Evolutionary conservation across 1,140 invertebrate genomes (phyloP), one percentile per base, ranked within the genome.

Genomic region (Aphelenchoides besseyi): DNA sequence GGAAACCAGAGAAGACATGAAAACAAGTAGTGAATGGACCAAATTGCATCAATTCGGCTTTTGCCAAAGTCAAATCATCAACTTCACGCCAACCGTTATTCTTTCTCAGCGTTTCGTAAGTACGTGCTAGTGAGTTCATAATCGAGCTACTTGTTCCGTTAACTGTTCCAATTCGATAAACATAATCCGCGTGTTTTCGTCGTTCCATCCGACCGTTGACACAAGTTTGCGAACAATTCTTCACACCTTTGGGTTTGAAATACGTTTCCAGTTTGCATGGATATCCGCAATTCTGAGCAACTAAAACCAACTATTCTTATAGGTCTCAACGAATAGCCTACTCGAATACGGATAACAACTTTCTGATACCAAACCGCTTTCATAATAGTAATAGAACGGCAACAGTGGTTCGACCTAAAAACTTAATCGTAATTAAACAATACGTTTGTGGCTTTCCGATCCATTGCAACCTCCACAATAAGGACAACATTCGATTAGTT

Each of bases 261-360:
- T 66, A 66, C 16, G 63, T 66, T 32, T 66, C 63, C 63, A 66
- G 30, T 53, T 66, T 66, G 36, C 63, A 66, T 0, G 63, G 63
- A 53, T 37, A 35, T 37, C 63, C 63, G 36, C 63, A 66, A 53
- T 66, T 29, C 30, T 28, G 35, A 66, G 32, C 30, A 1, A 66
- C 55, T 30, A 28, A n/a, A 59, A n/a, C n/a, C n/a, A n/a, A n/a
- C n/a, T n/a, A n/a, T n/a, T n/a, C n/a, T n/a, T n/a, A n/a, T n/a
- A n/a, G n/a, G n/a, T n/a, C n/a, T n/a, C n/a, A n/a, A n/a, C n/a
- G n/a, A n/a, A n/a, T n/a, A n/a, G n/a, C n/a, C n/a, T n/a, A n/a
- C n/a, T 48, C 59, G 59, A 29, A 36, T 61, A 61, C n/a, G 59
- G 59, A 36, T 28, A 30, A 36, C 59, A 61, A 16, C 18, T 30